A percentile compares a stretch with the other conserved stretches of the same genome.
Evolutionary conservation across 1,140 invertebrate genomes (phyloP).

Genomic region (Polypedilum vanderplanki): DNA sequence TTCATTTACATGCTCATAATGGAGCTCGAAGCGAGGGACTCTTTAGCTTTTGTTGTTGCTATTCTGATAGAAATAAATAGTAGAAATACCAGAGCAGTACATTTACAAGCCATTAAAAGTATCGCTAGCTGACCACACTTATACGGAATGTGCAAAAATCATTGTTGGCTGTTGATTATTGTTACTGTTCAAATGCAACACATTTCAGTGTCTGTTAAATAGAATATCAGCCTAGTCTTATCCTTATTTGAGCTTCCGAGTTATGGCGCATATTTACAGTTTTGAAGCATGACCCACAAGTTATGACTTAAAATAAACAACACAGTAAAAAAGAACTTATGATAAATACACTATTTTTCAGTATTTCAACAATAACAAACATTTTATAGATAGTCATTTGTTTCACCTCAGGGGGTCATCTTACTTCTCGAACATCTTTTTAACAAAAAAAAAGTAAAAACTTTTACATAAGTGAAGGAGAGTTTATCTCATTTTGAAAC

Average conservation of each 20-base stretch:
- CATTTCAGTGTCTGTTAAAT: no score
- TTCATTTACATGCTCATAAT: constrained; percentile 13
- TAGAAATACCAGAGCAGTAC: constrained; percentile 17
- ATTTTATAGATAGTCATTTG: constrained; percentile 25
- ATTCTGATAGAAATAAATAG: constrained; percentile 2
- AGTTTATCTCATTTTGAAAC: constrained; percentile 21
- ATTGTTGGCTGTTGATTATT: not conserved
- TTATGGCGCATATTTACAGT: not conserved
- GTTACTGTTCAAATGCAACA: no score
- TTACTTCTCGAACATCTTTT: constrained; percentile 12
- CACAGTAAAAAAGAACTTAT: not conserved
- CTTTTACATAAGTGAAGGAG: not conserved
- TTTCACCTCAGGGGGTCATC: constrained; percentile 16
- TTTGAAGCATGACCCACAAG: not conserved
- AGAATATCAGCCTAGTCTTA: no score
- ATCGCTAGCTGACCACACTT: not conserved
- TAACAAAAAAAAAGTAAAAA: constrained; percentile 1
- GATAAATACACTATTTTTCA: constrained; percentile 28
- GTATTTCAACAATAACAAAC: constrained; percentile 28
- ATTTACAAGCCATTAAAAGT: constrained; percentile 10
- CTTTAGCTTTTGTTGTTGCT: not conserved
- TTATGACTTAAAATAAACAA: not conserved
- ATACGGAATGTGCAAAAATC: not conserved
- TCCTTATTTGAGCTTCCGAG: no score
- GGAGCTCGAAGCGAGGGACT: not conserved